Base-by-base conservation (phyloP, 2,888 invertebrate genomes). In the Trissolcus japonicus region DNA sequence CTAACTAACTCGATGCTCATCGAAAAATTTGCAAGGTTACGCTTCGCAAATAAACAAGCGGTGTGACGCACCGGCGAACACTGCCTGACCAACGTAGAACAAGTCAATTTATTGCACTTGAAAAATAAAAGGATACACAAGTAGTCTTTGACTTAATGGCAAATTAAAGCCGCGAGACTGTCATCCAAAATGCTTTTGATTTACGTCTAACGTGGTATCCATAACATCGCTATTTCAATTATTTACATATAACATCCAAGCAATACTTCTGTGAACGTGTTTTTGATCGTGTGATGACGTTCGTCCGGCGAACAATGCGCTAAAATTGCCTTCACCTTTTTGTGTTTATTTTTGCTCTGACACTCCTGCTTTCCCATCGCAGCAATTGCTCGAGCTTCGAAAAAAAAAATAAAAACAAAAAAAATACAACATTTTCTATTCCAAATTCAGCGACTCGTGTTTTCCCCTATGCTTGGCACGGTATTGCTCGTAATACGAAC, bases 91-190 rank as follows among this genome's bases (percentile, higher is more conserved):
- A 25, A 25, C 25, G 25, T 43, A 43, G 11, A n/a, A 43, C 43
- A 11, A 43, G 13, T 43, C 13, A 43, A 43, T 43, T 82, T 83
- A 84, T 84, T 83, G 83, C 83, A 84, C 83, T 25, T 25, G 77
- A 80, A 79, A 82, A 77, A 80, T 80, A 80, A 82, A 72, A 43
- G 43, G 14, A 79, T 80, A 69, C 55, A 62, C 41, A 14, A n/a
- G 16, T 68, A 83, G 82, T 82, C 81, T 83, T 82, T 82, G 81
- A 81, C 82, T 82, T 80, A 80, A 81, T 73, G 79, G 80, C 80
- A 79, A 25, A 80, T 65, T 81, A 78, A 80, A 77, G 79, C 79
- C 79, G 79, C 73, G 76, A 80, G 79, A 80, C 75, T 81, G 74
- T 79, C 67, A 66, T 71, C 61, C 50, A 17, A 57, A 72, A 76